These are phyloP conservation scores for Actinemys pallida DNA, from an alignment of 2,113 vertebrate species.

Conservation along the genomic window DNA sequence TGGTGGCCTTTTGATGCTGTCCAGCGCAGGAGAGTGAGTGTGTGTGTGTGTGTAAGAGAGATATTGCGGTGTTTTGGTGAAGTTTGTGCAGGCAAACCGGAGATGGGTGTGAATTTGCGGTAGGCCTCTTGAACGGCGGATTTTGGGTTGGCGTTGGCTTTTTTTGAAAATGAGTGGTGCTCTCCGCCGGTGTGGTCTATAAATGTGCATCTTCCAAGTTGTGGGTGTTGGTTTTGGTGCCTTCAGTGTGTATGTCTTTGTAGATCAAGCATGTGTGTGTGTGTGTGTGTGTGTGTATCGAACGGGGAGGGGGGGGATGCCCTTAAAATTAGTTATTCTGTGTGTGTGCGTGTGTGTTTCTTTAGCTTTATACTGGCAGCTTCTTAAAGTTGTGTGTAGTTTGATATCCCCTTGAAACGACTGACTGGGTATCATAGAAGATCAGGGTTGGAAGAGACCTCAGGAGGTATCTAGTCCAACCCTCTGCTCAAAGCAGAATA, in stretches of 20 bases:
- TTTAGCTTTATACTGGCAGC: neutral
- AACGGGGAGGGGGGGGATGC: neutral
- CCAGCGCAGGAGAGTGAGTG: too few relatives aligned
- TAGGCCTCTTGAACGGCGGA: too few relatives aligned
- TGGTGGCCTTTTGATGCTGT: neutral
- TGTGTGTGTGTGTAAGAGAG: too few relatives aligned
- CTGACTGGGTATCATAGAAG: neutral
- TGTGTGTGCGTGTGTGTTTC: neutral
- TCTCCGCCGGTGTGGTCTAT: too few relatives aligned
- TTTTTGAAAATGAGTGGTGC: neutral
- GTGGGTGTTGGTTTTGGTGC: neutral
- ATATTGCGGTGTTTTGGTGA: neutral
- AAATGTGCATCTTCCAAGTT: neutral
- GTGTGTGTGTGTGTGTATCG: neutral
- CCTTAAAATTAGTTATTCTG: neutral
- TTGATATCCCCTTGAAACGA: neutral
- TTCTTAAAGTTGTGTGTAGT: neutral
- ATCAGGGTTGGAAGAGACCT: too few relatives aligned
- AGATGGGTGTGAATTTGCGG: neutral
- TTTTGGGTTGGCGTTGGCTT: too few relatives aligned
- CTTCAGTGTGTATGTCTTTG: too few relatives aligned
- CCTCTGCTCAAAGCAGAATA: too few relatives aligned
- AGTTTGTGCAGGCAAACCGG: neutral
- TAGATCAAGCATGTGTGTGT: neutral
- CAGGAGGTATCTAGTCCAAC: too few relatives aligned